Base-by-base conservation (phyloP, 2,888 invertebrate genomes). In the Venusia cambrica region DNA sequence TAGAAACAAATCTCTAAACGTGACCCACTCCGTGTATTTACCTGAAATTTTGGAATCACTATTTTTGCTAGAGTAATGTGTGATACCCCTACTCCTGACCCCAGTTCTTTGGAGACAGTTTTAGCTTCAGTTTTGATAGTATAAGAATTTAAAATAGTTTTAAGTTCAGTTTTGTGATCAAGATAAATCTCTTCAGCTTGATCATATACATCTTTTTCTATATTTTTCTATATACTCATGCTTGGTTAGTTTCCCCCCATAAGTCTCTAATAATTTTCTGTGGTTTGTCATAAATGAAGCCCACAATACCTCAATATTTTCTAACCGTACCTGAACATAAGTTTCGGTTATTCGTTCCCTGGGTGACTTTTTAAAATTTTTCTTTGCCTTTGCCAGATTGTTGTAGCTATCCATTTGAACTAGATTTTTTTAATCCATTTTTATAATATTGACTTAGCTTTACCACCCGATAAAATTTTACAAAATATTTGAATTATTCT, bases 351-450 rank as follows among this genome's bases (percentile, higher is more conserved):
- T 5, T 6, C 26, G 5, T 4, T 37, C 26, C 12, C 21, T 37
- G 0, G 30, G 30, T 1, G 30, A 26, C 24, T 35, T 35, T 4
- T 35, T 35, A 18, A 18, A 35, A 14, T 35, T 28, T 3, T 5
- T 5, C 10, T 5, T 15, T 3, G 35, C 35, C 10, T 35, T 18
- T 28, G 11, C 11, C n/a, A 17, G n/a, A n/a, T n/a, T n/a, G n/a
- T n/a, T n/a, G n/a, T 27, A 27, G 10, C 5, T 10, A 10, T 26
- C 16, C 15, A 15, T 26, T 16, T 26, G 25, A 2, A 26, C 5
- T 2, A 26, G 1, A 15, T 16, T 16, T 9, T 16, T 15, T 9
- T 26, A n/a, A 1, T 26, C 25, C 25, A 26, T 26, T 3, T 22
- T 22, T 2, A n/a, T n/a, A n/a, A n/a, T n/a, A n/a, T n/a, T n/a